phyloP scores from a whole-genome alignment of 2,113 vertebrate genomes.

The Ptilorrhoa leucosticta region DNA sequence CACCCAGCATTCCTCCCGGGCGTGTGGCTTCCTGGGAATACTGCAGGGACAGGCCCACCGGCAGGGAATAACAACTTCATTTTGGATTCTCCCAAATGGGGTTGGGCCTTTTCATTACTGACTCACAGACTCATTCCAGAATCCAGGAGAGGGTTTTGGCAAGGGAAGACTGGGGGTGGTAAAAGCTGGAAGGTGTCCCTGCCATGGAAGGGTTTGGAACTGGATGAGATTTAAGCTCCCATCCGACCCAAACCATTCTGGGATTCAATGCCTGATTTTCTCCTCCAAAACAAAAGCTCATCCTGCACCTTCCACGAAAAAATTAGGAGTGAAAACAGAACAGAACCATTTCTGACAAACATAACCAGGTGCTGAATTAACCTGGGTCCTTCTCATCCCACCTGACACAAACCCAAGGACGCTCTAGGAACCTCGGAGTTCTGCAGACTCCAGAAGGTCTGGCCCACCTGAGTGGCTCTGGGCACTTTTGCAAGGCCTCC shows the following conservation, averaged over 20 bases:
- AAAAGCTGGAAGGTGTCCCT: neutral
- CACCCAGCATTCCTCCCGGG: neutral
- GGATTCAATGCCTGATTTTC: neutral
- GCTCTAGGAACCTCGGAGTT: neutral
- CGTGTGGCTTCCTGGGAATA: neutral
- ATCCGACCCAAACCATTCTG: neutral
- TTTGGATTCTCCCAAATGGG: neutral
- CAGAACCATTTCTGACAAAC: neutral
- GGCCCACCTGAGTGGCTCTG: neutral
- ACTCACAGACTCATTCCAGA: neutral
- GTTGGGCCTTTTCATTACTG: neutral
- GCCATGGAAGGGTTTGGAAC: neutral
- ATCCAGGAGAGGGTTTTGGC: neutral
- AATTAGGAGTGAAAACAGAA: neutral
- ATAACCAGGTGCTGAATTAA: neutral
- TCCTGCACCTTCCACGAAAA: neutral
- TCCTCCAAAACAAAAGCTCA: neutral
- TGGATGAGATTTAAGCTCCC: neutral
- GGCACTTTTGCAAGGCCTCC: neutral
- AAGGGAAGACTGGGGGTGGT: neutral
- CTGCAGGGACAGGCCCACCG: conserved; percentile 10
- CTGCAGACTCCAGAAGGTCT: neutral
- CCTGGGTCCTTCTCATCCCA: neutral
- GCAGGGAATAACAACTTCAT: neutral
- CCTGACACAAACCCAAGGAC: neutral